These are phyloP conservation scores for Drosophila subsilvestris DNA, from an alignment of 2,888 invertebrate genomes.

Conservation along the genomic window DNA sequence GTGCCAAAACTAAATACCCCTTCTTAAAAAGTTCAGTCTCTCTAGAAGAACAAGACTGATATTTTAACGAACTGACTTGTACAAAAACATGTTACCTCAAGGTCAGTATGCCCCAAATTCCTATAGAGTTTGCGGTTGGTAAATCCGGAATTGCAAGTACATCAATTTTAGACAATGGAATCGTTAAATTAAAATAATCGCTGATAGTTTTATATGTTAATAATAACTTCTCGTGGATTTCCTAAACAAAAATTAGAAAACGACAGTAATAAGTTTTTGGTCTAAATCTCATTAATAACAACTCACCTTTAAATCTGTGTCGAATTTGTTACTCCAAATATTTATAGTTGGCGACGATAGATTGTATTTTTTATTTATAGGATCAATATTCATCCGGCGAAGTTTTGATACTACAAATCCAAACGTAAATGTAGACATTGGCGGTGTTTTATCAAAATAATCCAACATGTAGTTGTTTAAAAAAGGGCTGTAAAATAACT, in stretches of 20 bases:
- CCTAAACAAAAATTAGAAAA: constrained; percentile 84
- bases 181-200: constrained; percentile 87
- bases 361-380: neutral
- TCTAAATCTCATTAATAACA: neutral
- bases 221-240: constrained; percentile 86
- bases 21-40: constrained; percentile 17
- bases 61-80: neutral
- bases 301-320: neutral
- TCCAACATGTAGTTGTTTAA: constrained; percentile 86
- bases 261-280: neutral
- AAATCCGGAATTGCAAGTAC: constrained; percentile 90
- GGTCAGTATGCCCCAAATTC: constrained; percentile 91
- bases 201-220: constrained; percentile 86
- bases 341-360: neutral
- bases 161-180: constrained; percentile 89
- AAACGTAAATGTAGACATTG: constrained; percentile 91
- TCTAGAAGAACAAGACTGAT: neutral
- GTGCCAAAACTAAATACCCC: constrained; percentile 85
- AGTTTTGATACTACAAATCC: constrained; percentile 90
- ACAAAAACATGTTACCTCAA: constrained; percentile 87
- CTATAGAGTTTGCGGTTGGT: constrained; percentile 89
- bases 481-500: constrained; percentile 60
- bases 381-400: constrained; percentile 62
- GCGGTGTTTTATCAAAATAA: constrained; percentile 89
- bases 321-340: constrained; percentile 10